Percentiles rank a stretch among this genome's conserved stretches.
Conservation (phyloP, 2,797 vertebrate species). For the Mus minutoides region DNA sequence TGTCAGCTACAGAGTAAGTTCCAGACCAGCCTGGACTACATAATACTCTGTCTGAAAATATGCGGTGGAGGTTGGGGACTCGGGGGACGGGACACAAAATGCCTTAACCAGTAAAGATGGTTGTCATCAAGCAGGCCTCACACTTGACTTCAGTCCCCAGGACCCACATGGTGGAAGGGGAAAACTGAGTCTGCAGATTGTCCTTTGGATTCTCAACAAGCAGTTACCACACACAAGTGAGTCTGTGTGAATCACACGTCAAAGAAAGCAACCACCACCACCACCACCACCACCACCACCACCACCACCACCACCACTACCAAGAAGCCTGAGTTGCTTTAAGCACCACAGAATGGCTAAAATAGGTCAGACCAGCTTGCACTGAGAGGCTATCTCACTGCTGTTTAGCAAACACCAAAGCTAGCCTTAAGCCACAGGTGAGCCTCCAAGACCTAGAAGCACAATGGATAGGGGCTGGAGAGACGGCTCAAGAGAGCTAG, state of each 20-base stretch:
- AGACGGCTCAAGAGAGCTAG: too few species aligned
- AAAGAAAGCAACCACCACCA: not conserved
- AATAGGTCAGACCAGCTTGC: not conserved
- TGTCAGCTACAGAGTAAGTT: not conserved
- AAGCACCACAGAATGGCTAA: constrained; percentile 33
- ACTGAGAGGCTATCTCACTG: constrained; percentile 45
- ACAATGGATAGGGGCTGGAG: not conserved
- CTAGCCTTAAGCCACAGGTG: not conserved
- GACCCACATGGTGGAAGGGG: not conserved
- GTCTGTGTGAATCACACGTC: not conserved
- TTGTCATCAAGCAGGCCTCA: not conserved
- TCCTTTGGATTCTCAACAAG: not conserved
- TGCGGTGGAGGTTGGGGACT: accelerated
- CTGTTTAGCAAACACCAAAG: constrained; percentile 17
- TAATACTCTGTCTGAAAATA: not conserved
- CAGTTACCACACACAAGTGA: not conserved
- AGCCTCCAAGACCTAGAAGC: constrained; percentile 33
- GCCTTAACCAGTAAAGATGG: not conserved
- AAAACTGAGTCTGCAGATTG: not conserved
- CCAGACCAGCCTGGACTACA: not conserved
- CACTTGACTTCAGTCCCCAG: not conserved
- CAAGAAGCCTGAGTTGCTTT: constrained; percentile 22
- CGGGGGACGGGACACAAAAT: not conserved
- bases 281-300: not conserved
- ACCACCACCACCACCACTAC: not conserved